These are phyloP conservation scores for Lasioglossum marginatum DNA, from an alignment of 2,888 invertebrate species.

Conservation along the genomic window DNA sequence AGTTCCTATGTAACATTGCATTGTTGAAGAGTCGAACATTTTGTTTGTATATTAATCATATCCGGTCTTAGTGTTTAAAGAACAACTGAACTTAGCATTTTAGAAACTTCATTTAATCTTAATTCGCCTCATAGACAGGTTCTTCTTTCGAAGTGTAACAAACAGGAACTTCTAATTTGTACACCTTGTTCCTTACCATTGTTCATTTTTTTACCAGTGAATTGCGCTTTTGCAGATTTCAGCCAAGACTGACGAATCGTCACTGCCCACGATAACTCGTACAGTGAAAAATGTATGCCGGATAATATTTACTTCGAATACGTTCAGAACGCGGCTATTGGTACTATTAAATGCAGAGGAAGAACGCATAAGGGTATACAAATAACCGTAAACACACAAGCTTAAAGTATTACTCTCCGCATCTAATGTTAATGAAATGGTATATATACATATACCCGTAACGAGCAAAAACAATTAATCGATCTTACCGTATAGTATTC, in stretches of 20 bases:
- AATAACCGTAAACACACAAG: neutral
- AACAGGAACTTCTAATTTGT: neutral
- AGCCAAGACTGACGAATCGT: neutral
- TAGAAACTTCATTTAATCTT: neutral
- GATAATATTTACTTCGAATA: neutral
- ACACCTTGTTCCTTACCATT: neutral
- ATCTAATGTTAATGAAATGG: neutral
- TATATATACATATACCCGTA: neutral
- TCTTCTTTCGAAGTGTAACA: neutral
- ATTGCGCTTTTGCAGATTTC: neutral
- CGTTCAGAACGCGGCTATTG: neutral
- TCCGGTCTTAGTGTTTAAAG: neutral
- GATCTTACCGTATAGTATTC: neutral
- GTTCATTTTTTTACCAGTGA: neutral
- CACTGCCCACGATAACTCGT: neutral
- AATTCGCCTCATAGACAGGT: neutral
- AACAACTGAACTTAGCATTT: neutral
- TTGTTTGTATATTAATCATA: neutral
- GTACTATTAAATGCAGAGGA: neutral
- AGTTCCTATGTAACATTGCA: neutral
- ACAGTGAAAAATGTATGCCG: neutral
- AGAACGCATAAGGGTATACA: constrained; percentile 15
- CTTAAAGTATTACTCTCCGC: constrained; percentile 2
- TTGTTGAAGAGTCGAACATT: neutral
- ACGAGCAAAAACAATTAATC: neutral